phyloP scores from a whole-genome alignment of 2,113 vertebrate genomes.

The Bagarius yarrelli region DNA sequence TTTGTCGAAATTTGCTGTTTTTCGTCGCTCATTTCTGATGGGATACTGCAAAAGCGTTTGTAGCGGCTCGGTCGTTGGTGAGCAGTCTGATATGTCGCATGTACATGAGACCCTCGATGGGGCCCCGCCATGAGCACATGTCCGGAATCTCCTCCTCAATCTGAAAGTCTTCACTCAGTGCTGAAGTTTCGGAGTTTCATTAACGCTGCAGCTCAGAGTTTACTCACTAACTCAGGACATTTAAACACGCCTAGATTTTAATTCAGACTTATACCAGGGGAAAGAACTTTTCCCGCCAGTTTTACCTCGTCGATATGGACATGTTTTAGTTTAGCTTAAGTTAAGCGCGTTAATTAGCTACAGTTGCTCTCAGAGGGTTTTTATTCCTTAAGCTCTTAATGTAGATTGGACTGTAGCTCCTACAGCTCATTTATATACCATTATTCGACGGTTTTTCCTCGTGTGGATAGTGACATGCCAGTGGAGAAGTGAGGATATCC shows the following conservation, averaged over 20 bases:
- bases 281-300: neutral
- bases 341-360: neutral
- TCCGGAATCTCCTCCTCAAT: slow-evolving; percentile 52
- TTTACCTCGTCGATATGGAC: neutral
- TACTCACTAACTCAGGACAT: neutral
- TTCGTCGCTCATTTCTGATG: too few species aligned
- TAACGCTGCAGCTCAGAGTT: neutral
- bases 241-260: neutral
- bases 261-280: neutral
- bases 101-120: slow-evolving; percentile 21
- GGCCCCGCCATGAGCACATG: slow-evolving; percentile 57
- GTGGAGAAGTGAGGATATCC: slow-evolving; percentile 38
- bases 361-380: neutral
- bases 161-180: neutral
- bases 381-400: neutral
- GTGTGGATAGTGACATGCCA: slow-evolving; percentile 27
- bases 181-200: neutral
- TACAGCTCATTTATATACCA: neutral
- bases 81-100: neutral
- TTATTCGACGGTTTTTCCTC: neutral
- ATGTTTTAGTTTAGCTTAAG: neutral
- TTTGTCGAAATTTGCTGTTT: too few species aligned
- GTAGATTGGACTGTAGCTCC: slow-evolving; percentile 7
- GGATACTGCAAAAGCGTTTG: neutral
- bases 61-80: slow-evolving; percentile 9